Evolutionary conservation across 2,113 vertebrate species (phyloP), one percentile per base, ranked within the genome.

Genomic region (Ranitomeya variabilis): DNA sequence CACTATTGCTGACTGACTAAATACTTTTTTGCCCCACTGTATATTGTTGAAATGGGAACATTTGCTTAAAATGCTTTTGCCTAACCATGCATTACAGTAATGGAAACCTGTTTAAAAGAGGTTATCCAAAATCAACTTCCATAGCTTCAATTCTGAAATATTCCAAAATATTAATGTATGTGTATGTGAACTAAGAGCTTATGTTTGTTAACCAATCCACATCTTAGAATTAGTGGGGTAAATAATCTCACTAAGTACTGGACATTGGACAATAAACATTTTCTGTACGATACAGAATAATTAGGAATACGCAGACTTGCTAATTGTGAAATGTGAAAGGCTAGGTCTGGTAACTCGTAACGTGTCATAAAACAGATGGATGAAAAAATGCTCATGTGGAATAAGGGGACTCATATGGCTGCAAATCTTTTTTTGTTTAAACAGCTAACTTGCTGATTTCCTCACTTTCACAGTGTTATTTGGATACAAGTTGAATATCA

Each of bases 391-490:
- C 81, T 87, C 37, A 87, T n/a, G 64, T 87, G 86, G 31, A 87
- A 69, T 71, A 87, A 57, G 62, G 62, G 64, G 78, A n/a, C 78
- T 64, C 51, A 69, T 71, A 80, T 81, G 78, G 37, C 51, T 87
- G 51, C 77, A 59, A 69, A 71, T 87, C 64, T 81, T 74, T 45
- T 71, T 86, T 69, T 71, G 73, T 78, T 76, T 86, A 87, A 69
- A 55, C 52, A 71, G 77, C 64, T 71, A 87, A 87, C 62, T 67
- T 69, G 78, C 64, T 87, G n/a, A 86, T 87, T 87, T 87, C 64
- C 86, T 67, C 77, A 71, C 77, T 80, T 87, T 80, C 64, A 67
- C 60, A 78, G 85, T 21, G 69, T 69, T 80, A 80, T 57, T 87
- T 80, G 86, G 86, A 87, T 64, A 55, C 62, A 87, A 80, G 21